A percentile compares a stretch with the other conserved stretches of the same genome.
These are phyloP conservation scores for Myathropa florea DNA, from an alignment of 2,888 invertebrate species.

Conservation along the genomic window DNA sequence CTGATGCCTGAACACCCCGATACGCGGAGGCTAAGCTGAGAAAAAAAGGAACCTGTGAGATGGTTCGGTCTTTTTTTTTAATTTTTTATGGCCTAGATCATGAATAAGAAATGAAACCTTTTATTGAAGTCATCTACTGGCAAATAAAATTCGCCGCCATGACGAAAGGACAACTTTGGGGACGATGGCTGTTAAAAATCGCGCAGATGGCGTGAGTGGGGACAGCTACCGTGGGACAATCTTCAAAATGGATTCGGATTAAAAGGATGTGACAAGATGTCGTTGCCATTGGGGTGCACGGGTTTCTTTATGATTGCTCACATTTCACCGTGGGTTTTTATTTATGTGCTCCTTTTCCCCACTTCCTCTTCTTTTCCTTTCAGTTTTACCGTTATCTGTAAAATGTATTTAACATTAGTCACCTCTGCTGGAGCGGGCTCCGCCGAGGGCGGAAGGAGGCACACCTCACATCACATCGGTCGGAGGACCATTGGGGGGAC, in stretches of 20 bases:
- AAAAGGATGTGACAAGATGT: slow-evolving; percentile 25
- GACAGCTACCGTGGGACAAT: slow-evolving; percentile 11
- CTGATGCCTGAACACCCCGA: not conserved
- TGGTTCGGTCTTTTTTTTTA: slow-evolving; percentile 9
- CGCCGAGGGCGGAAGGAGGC: not conserved
- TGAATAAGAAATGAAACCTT: slow-evolving; percentile 64
- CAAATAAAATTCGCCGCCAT: slow-evolving; percentile 27
- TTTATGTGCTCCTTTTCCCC: not conserved
- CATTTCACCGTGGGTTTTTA: slow-evolving; percentile 33
- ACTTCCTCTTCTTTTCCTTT: not conserved
- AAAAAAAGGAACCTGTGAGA: not conserved
- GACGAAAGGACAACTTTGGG: not conserved
- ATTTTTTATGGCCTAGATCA: slow-evolving; percentile 49
- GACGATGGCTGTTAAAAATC: not conserved
- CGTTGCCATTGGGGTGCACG: not conserved
- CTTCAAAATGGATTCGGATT: slow-evolving; percentile 53
- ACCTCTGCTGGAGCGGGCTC: not conserved
- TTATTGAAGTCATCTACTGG: slow-evolving; percentile 37
- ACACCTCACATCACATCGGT: not conserved
- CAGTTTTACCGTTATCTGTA: not conserved
- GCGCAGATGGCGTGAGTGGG: not conserved
- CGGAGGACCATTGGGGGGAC: not conserved
- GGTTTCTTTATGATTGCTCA: slow-evolving; percentile 17
- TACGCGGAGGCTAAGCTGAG: not conserved
- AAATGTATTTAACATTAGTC: slow-evolving; percentile 34